A percentile compares a stretch with the other conserved stretches of the same genome.
phyloP scores from a whole-genome alignment of 1,140 invertebrate species.

The Bombus consobrinus region DNA sequence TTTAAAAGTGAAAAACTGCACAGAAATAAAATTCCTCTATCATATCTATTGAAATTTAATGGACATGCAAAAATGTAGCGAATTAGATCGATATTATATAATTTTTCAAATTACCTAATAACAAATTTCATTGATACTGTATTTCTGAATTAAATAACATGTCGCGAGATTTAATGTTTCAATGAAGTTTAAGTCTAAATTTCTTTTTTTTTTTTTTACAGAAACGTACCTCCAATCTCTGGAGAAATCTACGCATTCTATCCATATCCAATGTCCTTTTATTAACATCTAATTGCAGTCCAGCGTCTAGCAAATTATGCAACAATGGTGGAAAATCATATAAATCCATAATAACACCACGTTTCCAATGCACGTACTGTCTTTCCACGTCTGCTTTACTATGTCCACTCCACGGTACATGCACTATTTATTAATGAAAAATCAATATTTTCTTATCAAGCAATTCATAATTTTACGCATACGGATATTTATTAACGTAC shows the following conservation, averaged over 20 bases:
- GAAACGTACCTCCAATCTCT: conserved; percentile 66
- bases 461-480: not conserved
- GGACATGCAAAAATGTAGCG: too few species aligned
- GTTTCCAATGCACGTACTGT: conserved; percentile 64
- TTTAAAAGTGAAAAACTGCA: not conserved
- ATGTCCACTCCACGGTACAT: conserved; percentile 69
- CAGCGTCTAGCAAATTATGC: conserved; percentile 70
- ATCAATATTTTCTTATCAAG: not conserved
- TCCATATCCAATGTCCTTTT: conserved; percentile 74
- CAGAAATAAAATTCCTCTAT: too few species aligned
- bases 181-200: not conserved
- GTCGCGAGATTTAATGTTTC: not conserved
- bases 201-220: conserved; percentile 18
- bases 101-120: too few species aligned
- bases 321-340: conserved; percentile 71
- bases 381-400: conserved; percentile 64
- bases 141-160: too few species aligned
- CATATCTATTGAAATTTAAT: too few species aligned
- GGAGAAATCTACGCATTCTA: conserved; percentile 70
- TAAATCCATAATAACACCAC: conserved; percentile 60
- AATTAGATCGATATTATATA: too few species aligned
- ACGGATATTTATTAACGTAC: not conserved
- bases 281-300: conserved; percentile 66
- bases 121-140: too few species aligned
- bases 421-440: conserved; percentile 46